A percentile compares a stretch with the other conserved stretches of the same genome.
Evolutionary conservation across 2,888 invertebrate species (phyloP).

Genomic region (Proisotoma minuta): DNA sequence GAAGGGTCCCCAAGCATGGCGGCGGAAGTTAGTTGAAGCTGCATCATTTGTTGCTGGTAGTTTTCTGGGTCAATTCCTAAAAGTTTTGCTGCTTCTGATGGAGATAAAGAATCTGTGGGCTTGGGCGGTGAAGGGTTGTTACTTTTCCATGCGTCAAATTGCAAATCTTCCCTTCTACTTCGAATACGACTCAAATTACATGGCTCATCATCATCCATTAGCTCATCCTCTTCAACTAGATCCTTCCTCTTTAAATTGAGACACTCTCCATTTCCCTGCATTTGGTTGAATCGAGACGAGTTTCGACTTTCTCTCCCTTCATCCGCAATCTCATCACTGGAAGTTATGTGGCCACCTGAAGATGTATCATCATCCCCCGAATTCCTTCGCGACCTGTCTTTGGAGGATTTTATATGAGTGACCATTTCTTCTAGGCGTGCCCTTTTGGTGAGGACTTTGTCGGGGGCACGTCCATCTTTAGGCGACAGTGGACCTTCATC

Average conservation of each 20-base stretch:
- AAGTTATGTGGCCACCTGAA: constrained; percentile 44
- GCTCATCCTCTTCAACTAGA: constrained; percentile 24
- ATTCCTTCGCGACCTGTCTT: constrained; percentile 37
- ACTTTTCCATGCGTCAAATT: constrained; percentile 21
- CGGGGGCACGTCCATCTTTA: constrained; percentile 19
- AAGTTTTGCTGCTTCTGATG: constrained; percentile 45
- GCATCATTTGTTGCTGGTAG: constrained; percentile 48
- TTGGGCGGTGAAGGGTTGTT: not conserved
- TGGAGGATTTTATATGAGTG: constrained; percentile 44
- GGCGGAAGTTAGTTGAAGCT: constrained; percentile 47
- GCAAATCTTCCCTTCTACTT: not conserved
- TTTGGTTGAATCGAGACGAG: constrained; percentile 13
- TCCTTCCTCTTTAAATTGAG: constrained; percentile 26
- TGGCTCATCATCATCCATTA: constrained; percentile 37
- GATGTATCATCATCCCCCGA: constrained; percentile 47
- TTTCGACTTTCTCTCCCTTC: constrained; percentile 40
- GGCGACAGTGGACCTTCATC: not conserved
- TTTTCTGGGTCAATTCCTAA: constrained; percentile 46
- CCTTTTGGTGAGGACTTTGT: constrained; percentile 43
- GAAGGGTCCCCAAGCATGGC: constrained; percentile 46
- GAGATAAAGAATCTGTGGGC: constrained; percentile 38
- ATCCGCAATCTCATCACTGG: constrained; percentile 45
- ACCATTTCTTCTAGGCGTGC: constrained; percentile 48
- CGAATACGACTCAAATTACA: constrained; percentile 40
- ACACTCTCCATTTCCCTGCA: constrained; percentile 14